A percentile compares a stretch with the other conserved stretches of the same genome.
phyloP scores from a whole-genome alignment of 53 echinoderm and acorn worm genomes.

The Paracentrotus lividus region DNA sequence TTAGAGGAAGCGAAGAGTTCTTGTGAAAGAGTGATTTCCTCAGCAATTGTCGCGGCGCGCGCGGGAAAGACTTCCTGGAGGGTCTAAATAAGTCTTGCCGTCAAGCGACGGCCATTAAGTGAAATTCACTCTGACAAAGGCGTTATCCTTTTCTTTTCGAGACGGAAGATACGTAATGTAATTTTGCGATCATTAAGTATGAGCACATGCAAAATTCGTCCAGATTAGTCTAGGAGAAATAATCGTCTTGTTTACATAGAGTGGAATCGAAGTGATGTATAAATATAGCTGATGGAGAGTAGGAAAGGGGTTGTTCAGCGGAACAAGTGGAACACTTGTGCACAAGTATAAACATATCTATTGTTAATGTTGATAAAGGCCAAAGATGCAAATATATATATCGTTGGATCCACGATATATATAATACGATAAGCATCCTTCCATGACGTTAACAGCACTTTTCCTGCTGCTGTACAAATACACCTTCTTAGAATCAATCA shows the following conservation, averaged over 20 bases:
- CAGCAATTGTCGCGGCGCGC: conserved; percentile 81
- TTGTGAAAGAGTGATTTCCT: conserved; percentile 91
- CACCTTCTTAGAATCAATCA: no score
- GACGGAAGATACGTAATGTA: conserved; percentile 72
- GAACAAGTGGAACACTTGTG: not conserved
- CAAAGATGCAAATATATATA: no score
- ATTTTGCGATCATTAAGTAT: conserved; percentile 59
- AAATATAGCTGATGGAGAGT: not conserved
- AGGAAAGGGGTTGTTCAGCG: no score
- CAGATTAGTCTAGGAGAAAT: no score
- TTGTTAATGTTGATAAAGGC: no score
- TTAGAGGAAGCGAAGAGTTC: conserved; percentile 85
- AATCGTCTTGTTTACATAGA: conserved; percentile 30
- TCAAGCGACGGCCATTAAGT: conserved; percentile 55
- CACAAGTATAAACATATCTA: no score
- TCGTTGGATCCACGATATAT: no score
- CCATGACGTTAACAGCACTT: no score
- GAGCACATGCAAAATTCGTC: not conserved
- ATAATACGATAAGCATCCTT: no score
- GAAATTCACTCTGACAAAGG: conserved; percentile 65
- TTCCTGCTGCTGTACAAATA: no score
- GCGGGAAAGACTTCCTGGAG: conserved; percentile 75
- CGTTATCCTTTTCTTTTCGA: conserved; percentile 66
- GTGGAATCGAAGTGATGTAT: not conserved
- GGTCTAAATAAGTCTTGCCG: conserved; percentile 64